phyloP scores from a whole-genome alignment of 2,888 invertebrate species.

The Scelioninae gen. 2 region DNA sequence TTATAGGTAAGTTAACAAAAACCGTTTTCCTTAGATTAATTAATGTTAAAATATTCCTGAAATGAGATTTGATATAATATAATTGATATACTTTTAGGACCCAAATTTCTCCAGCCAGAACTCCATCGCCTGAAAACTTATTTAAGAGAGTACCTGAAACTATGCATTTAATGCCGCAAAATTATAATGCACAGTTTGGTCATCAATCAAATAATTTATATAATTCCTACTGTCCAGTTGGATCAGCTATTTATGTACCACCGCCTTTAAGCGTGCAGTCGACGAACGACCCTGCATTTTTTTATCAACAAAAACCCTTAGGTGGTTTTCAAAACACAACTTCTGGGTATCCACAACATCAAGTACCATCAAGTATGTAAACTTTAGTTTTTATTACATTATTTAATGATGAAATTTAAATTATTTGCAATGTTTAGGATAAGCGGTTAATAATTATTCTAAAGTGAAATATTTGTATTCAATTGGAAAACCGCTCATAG shows the following conservation, averaged over 20 bases:
- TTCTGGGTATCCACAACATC: slow-evolving; percentile 8
- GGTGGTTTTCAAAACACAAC: slow-evolving; percentile 7
- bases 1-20: slow-evolving; percentile 28
- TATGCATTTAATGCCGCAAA: slow-evolving; percentile 23
- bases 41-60: background rate
- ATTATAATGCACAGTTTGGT: slow-evolving; percentile 3
- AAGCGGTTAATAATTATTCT: too few species aligned
- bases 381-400: too few species aligned
- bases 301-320: slow-evolving; percentile 27
- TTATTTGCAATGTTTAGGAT: background rate
- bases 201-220: slow-evolving; percentile 15
- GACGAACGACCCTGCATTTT: slow-evolving; percentile 1
- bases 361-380: slow-evolving; percentile 23
- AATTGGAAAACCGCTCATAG: too few species aligned
- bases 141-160: slow-evolving; percentile 23
- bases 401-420: too few species aligned
- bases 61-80: background rate
- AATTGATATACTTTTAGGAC: slow-evolving; percentile 9
- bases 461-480: too few species aligned
- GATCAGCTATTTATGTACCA: slow-evolving; percentile 18
- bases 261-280: slow-evolving; percentile 15
- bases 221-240: slow-evolving; percentile 10
- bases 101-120: slow-evolving; percentile 33
- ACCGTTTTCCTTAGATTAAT: background rate
- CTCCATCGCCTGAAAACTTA: slow-evolving; percentile 34